Evolutionary conservation across 1,140 invertebrate genomes (phyloP), one percentile per base, ranked within the genome.

Genomic region (Magallana ariakensis): DNA sequence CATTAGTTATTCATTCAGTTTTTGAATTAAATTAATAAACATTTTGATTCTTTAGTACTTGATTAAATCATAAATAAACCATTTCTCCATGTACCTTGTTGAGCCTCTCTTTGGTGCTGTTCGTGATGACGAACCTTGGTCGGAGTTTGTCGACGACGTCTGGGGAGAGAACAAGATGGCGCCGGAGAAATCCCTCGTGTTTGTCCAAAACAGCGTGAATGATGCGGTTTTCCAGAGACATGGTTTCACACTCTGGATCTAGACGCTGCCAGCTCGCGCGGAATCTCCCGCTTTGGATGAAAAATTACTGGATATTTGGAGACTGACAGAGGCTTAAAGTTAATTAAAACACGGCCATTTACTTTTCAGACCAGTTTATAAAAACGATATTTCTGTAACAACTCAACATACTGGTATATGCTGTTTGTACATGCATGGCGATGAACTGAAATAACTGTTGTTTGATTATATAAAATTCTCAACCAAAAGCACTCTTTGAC

Each of bases 111-210:
- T 55, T 33, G 46, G 80, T 60, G 3, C 46, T 54, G n/a, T 62
- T 80, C 15, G 80, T 86, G 8, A 86, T 33, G n/a, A 86, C 33
- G 33, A 80, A 56, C 1, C 75, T 82, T 33, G 26, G 80, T 81
- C 26, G 15, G 57, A 86, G 55, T 15, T 86, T 81, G n/a, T 80
- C 85, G 5, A 86, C n/a, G 11, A 81, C 57, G 11, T 75, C n/a
- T 7, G 75, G 56, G 0, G 85, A 82, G 62, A 86, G 57, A 62
- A 86, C 80, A 16, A 86, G 75, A 60, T 86, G 85, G 15, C 85
- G 85, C 11, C 46, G 80, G 6, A 86, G 19, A 82, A 86, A 86
- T 86, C 75, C 85, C 56, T 86, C 85, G 81, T 86, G 80, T 62
- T 86, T 86, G 58, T 82, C 57, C 19, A 86, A 53, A 10, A 86